These are phyloP conservation scores for Pocota personata DNA, from an alignment of 2,888 invertebrate species.

Conservation along the genomic window DNA sequence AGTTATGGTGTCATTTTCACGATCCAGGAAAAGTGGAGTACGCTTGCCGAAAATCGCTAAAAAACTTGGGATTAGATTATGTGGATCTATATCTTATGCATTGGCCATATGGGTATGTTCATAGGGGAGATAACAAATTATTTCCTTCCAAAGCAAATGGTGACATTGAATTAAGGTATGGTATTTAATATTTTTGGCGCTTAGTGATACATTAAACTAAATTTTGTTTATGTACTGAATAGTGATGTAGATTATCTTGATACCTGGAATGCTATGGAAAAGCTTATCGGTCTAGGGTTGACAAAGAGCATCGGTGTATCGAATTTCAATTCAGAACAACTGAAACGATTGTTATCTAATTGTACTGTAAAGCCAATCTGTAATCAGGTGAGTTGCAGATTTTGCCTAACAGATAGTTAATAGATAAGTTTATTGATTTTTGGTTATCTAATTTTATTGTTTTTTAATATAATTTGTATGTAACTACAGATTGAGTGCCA, in stretches of 20 bases:
- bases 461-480: too few relatives aligned
- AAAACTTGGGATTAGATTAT: constrained; percentile 87
- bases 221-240: neutral
- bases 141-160: constrained; percentile 87
- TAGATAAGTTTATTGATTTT: too few relatives aligned
- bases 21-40: constrained; percentile 89
- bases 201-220: neutral
- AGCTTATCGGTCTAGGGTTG: constrained; percentile 85
- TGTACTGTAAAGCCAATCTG: constrained; percentile 85
- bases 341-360: constrained; percentile 85
- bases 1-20: constrained; percentile 96
- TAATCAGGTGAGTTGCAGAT: constrained; percentile 83
- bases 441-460: too few relatives aligned
- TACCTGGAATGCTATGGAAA: constrained; percentile 89
- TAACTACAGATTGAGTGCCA: constrained; percentile 85
- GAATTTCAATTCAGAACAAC: constrained; percentile 89
- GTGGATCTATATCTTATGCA: constrained; percentile 82
- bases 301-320: constrained; percentile 89
- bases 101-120: constrained; percentile 81
- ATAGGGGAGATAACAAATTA: constrained; percentile 84
- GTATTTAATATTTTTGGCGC: neutral
- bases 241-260: constrained; percentile 87
- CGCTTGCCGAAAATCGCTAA: constrained; percentile 87
- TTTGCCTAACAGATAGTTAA: too few relatives aligned
- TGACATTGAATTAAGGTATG: constrained; percentile 80